Conservation (phyloP, 1,140 invertebrate species). For the Drosophila tsacasi region DNA sequence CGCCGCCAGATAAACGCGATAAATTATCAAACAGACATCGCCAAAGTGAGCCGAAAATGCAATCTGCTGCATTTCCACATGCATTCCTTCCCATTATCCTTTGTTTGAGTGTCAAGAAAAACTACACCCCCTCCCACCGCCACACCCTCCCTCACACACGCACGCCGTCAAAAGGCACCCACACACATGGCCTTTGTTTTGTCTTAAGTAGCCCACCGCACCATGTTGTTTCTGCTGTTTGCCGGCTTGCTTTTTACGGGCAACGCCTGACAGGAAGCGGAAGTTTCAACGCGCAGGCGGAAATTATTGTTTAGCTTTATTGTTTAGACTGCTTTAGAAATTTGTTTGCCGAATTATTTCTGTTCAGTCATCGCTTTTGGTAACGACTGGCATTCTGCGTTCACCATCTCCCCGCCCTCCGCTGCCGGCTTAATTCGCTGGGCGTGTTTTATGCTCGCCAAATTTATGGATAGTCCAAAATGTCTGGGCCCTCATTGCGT, state of each 20-base stretch:
- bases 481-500: conserved; percentile 43
- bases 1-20: conserved; percentile 73
- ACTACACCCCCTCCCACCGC: conserved; percentile 18
- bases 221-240: conserved; percentile 38
- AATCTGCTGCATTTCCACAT: conserved; percentile 62
- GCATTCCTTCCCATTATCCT: conserved; percentile 23
- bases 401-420: conserved; percentile 8
- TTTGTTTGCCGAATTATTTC: conserved; percentile 81
- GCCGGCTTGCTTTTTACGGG: conserved; percentile 56
- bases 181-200: conserved; percentile 55
- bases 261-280: conserved; percentile 70
- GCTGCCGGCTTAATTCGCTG: conserved; percentile 52
- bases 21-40: conserved; percentile 69
- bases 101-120: conserved; percentile 69
- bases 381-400: conserved; percentile 26
- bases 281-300: conserved; percentile 78
- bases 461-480: conserved; percentile 67
- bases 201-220: conserved; percentile 64
- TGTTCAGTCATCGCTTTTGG: conserved; percentile 66
- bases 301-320: conserved; percentile 83
- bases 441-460: conserved; percentile 62
- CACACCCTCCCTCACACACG: conserved; percentile 11
- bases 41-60: conserved; percentile 54
- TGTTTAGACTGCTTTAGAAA: conserved; percentile 81
- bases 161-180: conserved; percentile 11